A percentile compares a stretch with the other conserved stretches of the same genome.
Conservation (phyloP, 2,113 vertebrate species). For the Gymnocephalus cernua region DNA sequence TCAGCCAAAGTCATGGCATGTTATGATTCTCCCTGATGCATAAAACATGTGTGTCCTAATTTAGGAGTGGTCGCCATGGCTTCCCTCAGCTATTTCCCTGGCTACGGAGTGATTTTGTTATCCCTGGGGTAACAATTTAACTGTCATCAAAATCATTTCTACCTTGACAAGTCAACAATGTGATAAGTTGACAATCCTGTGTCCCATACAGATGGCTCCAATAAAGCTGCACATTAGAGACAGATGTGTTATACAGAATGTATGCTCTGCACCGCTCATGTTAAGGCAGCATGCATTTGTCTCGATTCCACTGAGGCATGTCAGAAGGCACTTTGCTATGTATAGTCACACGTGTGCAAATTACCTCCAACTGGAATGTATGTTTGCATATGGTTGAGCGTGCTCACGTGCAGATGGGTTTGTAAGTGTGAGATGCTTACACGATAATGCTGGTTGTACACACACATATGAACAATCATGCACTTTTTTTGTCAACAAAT, state of each 20-base stretch:
- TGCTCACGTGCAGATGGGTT: conserved; percentile 20
- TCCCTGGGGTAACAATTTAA: conserved; percentile 43
- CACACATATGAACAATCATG: no score
- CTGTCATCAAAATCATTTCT: conserved; percentile 52
- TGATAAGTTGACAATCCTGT: conserved; percentile 35
- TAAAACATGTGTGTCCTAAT: conserved; percentile 73
- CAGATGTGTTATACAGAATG: conserved; percentile 53
- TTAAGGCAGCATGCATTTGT: conserved; percentile 39
- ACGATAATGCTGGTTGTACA: background rate
- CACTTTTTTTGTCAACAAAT: background rate
- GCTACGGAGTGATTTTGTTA: conserved; percentile 38
- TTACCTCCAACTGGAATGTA: conserved; percentile 11
- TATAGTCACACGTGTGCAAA: conserved; percentile 27
- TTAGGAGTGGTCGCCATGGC: conserved; percentile 35
- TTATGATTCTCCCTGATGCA: conserved; percentile 70
- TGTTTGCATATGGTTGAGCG: conserved; percentile 16
- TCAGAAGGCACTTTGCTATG: conserved; percentile 43
- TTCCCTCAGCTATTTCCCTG: conserved; percentile 52
- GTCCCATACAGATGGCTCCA: conserved; percentile 54
- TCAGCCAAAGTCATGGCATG: conserved; percentile 68
- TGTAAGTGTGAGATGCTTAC: background rate
- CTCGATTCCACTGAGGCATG: conserved; percentile 31
- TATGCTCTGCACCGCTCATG: background rate
- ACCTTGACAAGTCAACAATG: conserved; percentile 38
- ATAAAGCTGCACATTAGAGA: conserved; percentile 50